Conservation (phyloP, 53 echinoderm and acorn worm species). For the Apostichopus leukothele region DNA sequence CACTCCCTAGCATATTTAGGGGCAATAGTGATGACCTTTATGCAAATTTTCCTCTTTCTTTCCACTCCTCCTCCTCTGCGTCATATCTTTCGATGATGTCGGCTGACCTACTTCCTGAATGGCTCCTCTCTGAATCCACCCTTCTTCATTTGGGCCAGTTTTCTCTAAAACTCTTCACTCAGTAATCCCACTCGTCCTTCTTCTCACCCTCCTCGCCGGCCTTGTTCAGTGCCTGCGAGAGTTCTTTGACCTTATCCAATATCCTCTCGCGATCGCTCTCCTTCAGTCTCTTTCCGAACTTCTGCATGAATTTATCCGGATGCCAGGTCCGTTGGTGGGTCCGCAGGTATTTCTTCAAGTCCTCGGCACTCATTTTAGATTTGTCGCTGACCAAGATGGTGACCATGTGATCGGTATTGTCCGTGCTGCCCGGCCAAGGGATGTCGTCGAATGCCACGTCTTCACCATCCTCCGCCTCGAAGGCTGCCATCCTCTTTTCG, state of each 20-base stretch:
- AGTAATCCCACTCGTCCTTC: slow-evolving; percentile 49
- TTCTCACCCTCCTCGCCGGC: slow-evolving; percentile 53
- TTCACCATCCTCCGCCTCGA: slow-evolving; percentile 53
- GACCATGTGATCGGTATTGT: slow-evolving; percentile 66
- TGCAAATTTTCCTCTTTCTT: neutral
- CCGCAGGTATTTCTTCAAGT: slow-evolving; percentile 70
- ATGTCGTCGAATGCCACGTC: slow-evolving; percentile 49
- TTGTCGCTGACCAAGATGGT: slow-evolving; percentile 73
- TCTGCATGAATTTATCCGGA: slow-evolving; percentile 96
- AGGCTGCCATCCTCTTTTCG: slow-evolving; percentile 53
- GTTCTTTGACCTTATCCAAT: slow-evolving; percentile 75
- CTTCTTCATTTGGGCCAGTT: too few relatives aligned
- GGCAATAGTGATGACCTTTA: neutral
- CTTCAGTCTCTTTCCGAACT: slow-evolving; percentile 67
- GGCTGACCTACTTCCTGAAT: neutral
- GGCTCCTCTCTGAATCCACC: neutral
- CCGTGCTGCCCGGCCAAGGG: slow-evolving; percentile 75
- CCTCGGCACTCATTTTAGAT: slow-evolving; percentile 54
- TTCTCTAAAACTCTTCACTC: neutral
- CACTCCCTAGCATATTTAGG: too few relatives aligned
- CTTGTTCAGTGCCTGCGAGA: slow-evolving; percentile 88
- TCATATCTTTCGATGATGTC: too few relatives aligned
- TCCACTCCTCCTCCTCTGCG: neutral
- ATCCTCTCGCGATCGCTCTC: slow-evolving; percentile 69
- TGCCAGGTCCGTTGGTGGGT: slow-evolving; percentile 92